phyloP scores from a whole-genome alignment of 1,140 invertebrate species.

The Ptiloglossa arizonensis region DNA sequence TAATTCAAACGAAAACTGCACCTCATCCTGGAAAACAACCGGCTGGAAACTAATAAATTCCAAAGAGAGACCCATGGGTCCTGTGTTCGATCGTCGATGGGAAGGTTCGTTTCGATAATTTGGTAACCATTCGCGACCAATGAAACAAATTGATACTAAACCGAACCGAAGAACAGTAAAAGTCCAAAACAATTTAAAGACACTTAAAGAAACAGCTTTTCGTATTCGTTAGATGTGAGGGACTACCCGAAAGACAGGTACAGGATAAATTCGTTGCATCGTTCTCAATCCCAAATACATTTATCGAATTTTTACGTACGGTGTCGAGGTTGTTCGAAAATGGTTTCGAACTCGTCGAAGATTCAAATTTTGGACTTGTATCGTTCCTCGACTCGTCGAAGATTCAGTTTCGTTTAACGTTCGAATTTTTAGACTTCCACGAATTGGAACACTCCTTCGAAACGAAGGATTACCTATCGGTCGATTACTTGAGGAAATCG shows the following conservation, averaged over 20 bases:
- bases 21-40: not conserved
- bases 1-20: not conserved
- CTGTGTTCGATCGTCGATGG: constrained; percentile 58
- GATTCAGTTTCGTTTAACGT: not conserved
- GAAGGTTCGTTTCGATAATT: constrained; percentile 52
- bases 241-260: too few relatives aligned
- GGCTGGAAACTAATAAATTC: constrained; percentile 43
- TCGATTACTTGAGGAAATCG: not conserved
- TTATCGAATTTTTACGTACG: too few relatives aligned
- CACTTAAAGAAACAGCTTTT: too few relatives aligned
- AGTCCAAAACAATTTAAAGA: too few relatives aligned
- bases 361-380: too few relatives aligned
- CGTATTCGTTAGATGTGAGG: too few relatives aligned
- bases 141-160: too few relatives aligned
- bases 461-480: not conserved
- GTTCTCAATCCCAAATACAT: too few relatives aligned
- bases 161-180: too few relatives aligned
- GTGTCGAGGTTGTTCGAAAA: too few relatives aligned
- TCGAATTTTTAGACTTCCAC: constrained; percentile 41
- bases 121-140: not conserved
- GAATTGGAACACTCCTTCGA: constrained; percentile 22
- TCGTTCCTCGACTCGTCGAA: not conserved
- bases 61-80: constrained; percentile 37
- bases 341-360: too few relatives aligned
- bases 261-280: too few relatives aligned